These are phyloP conservation scores for Donacobius atricapilla DNA, from an alignment of 2,113 vertebrate genomes.

Conservation along the genomic window DNA sequence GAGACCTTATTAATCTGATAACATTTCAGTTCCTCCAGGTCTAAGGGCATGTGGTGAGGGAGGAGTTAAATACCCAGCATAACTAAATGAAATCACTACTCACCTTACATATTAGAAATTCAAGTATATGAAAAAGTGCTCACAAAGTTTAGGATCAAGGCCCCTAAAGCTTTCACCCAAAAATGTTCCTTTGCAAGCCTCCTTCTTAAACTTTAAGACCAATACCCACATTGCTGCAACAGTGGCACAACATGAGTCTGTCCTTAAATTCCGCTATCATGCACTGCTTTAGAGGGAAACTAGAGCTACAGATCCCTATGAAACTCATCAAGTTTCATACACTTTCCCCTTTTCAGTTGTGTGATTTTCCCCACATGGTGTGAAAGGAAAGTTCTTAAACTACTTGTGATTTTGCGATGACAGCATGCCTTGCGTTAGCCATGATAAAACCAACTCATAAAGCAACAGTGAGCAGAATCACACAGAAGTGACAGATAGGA, in stretches of 20 bases:
- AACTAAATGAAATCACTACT: not conserved
- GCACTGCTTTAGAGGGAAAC: not conserved
- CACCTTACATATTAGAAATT: not conserved
- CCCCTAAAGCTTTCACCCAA: not conserved
- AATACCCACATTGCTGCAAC: not conserved
- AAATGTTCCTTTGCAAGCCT: not conserved
- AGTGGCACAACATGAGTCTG: not conserved
- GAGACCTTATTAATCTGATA: not conserved
- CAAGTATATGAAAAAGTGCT: not conserved
- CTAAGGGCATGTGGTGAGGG: not conserved
- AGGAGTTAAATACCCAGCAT: not conserved
- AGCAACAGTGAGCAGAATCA: not conserved
- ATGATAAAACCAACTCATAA: not conserved
- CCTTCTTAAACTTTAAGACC: not conserved
- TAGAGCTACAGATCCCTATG: not conserved
- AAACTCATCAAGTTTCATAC: not conserved
- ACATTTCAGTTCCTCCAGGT: not conserved
- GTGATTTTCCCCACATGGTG: not conserved
- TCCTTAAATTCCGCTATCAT: not conserved
- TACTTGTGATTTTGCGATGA: not conserved
- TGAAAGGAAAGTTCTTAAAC: not conserved
- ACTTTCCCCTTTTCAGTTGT: not conserved
- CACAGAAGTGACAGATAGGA: rapidly evolving
- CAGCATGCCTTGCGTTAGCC: not conserved
- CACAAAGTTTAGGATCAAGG: not conserved